These are phyloP conservation scores for Anastrepha obliqua DNA, from an alignment of 1,140 invertebrate species.

Conservation along the genomic window DNA sequence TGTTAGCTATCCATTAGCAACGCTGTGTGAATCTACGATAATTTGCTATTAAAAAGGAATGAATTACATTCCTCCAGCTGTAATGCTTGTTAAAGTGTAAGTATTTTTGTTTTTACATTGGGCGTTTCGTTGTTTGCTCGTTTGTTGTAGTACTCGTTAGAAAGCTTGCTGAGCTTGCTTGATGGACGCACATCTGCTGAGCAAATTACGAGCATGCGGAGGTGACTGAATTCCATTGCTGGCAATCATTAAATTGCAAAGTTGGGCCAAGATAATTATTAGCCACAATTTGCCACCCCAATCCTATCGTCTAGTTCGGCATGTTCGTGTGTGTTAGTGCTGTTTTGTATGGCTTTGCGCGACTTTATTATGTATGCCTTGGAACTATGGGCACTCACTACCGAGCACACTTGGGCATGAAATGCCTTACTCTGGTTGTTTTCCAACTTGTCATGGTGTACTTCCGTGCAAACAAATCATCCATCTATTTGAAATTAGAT, in stretches of 20 bases:
- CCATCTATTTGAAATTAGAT: constrained; percentile 47
- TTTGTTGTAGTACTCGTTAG: neutral
- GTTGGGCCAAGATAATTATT: constrained; percentile 43
- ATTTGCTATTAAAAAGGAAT: constrained; percentile 26
- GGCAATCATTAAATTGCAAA: constrained; percentile 26
- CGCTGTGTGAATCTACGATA: constrained; percentile 41
- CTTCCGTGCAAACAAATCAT: constrained; percentile 41
- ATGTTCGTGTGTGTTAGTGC: neutral
- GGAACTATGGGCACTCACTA: neutral
- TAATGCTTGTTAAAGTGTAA: neutral
- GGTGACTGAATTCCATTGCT: constrained; percentile 40
- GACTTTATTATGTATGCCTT: neutral
- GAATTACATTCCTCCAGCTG: neutral
- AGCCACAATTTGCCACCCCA: constrained; percentile 40
- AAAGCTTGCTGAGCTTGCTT: constrained; percentile 8
- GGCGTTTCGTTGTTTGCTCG: neutral
- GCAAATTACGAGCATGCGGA: constrained; percentile 43
- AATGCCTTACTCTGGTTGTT: neutral
- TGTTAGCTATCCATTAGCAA: constrained; percentile 39
- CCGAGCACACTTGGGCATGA: neutral
- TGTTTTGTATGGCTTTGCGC: neutral
- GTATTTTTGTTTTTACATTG: neutral
- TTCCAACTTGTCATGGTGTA: neutral
- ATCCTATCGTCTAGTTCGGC: neutral
- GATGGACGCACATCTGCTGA: constrained; percentile 37